Evolutionary conservation across 2,113 vertebrate genomes (phyloP), one percentile per base, ranked within the genome.

Genomic region (Antechinus stuartii): DNA sequence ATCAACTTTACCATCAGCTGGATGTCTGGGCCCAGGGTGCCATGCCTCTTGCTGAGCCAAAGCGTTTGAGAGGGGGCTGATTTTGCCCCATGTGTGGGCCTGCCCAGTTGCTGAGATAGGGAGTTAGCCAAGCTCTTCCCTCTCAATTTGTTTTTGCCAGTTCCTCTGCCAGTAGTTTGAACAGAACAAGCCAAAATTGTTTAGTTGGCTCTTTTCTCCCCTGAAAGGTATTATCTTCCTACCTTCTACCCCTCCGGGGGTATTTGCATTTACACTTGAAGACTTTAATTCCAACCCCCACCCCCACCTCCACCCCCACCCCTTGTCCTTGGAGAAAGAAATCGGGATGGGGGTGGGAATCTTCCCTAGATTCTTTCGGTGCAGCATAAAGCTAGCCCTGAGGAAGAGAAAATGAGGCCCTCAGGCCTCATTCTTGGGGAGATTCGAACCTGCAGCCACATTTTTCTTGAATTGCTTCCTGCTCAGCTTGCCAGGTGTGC

Each of bases 401-500:
- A 93, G 61, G 68, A 84, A 94, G 93, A 94, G 93, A 94, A 90
- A n/a, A n/a, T n/a, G n/a, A 55, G 91, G 95, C 55, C n/a, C n/a
- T 92, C 12, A n/a, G 52, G 96, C 94, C 93, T 91, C 49, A 14
- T 57, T 27, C 90, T 46, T 47, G 46, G 89, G 92, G 84, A 95
- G 42, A 19, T 54, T 16, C 42, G 93, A 57, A 92, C 57, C 61
- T 90, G 93, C 19, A 90, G 24, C 47, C 47, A 30, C 42, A 92
- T 91, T 84, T 57, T 92, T 95, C 54, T 96, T 10, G 95, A 97
- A 97, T 96, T 93, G 96, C 96, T 97, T 97, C 90, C 93, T 0
- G 57, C 95, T 95, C 92, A 93, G 98, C 95, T 97, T 95, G 92
- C 97, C 93, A 55, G 84, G 27, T 97, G 96, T 97, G 94, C 68